A percentile compares a stretch with the other conserved stretches of the same genome.
Conservation (phyloP, 2,797 vertebrate species). For the Poecilia gillii region DNA sequence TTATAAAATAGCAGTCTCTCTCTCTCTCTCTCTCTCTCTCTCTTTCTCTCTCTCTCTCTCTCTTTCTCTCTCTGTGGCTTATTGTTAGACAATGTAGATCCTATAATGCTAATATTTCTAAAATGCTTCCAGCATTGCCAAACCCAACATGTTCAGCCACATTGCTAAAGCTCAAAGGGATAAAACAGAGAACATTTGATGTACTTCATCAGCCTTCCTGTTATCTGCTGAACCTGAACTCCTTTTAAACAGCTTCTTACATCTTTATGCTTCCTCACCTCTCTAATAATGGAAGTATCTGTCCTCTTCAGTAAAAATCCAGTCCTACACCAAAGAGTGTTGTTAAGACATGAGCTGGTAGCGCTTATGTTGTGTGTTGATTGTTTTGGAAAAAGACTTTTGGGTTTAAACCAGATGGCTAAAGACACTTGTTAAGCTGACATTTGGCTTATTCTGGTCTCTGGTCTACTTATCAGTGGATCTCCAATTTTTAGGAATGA, state of each 20-base stretch:
- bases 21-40: too few species aligned
- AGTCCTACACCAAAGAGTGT: not conserved
- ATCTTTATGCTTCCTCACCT: not conserved
- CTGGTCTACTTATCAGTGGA: not conserved
- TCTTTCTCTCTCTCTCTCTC: too few species aligned
- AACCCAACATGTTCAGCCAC: not conserved
- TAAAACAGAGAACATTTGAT: not conserved
- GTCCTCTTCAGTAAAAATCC: not conserved
- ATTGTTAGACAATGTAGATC: not conserved
- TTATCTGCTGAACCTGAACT: not conserved
- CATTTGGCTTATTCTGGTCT: not conserved
- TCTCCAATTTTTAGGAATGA: not conserved
- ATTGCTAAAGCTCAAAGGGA: not conserved
- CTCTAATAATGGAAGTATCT: not conserved
- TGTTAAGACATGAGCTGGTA: not conserved
- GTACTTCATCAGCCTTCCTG: not conserved
- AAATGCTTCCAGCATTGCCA: not conserved
- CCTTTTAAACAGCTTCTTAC: not conserved
- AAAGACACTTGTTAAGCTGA: not conserved
- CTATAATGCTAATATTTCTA: not conserved
- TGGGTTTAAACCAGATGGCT: not conserved
- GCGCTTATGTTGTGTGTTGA: not conserved
- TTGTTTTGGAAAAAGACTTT: not conserved
- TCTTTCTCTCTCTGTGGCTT: not conserved
- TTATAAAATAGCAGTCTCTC: not conserved